Base-by-base conservation (phyloP, 2,797 vertebrate species). In the Catharus ustulatus region DNA sequence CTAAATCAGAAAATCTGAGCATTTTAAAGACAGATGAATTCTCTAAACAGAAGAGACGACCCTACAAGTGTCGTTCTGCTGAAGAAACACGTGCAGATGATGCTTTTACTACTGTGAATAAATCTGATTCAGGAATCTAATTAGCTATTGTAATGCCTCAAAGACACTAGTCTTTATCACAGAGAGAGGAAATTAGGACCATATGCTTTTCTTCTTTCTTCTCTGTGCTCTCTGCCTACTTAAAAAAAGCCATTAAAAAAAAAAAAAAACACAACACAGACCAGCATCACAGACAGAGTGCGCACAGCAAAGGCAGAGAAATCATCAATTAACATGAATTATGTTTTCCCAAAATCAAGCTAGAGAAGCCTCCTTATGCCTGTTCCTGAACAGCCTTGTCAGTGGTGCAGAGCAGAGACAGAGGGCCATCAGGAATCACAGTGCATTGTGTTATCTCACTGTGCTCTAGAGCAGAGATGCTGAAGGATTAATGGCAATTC, bases 111-210 rank as follows among this genome's bases (percentile, higher is more conserved):
- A 77, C 73, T 78, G 57, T 66, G 89, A 87, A 63, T 91, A 88
- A 89, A 93, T 85, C 58, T 86, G 75, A 95, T 89, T 85, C 51
- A 45, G 84, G 85, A 86, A 85, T 62, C 57, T 90, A 95, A 95
- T 94, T 90, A 96, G 90, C 90, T 75, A 85, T 87, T 87, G 83
- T 87, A 78, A 69, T 94, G 67, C 64, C 73, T 84, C 87, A 83
- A 92, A 84, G 80, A 89, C 88, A 84, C 45, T 15, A 57, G 84
- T 55, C 52, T 94, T 94, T 94, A 92, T 67, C 71, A 84, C 7
- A 86, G 38, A 69, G 34, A 75, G 19, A 58, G 82, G 78, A 96
- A 95, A 94, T 83, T 29, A 49, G 30, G 87, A 90, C 55, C 87
- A 90, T 52, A 87, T 57, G 69, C 23, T 92, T 72, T 62, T 84